Evolutionary conservation across 2,888 invertebrate species (phyloP), one percentile per base, ranked within the genome.

Genomic region (Ennomos quercinarius): DNA sequence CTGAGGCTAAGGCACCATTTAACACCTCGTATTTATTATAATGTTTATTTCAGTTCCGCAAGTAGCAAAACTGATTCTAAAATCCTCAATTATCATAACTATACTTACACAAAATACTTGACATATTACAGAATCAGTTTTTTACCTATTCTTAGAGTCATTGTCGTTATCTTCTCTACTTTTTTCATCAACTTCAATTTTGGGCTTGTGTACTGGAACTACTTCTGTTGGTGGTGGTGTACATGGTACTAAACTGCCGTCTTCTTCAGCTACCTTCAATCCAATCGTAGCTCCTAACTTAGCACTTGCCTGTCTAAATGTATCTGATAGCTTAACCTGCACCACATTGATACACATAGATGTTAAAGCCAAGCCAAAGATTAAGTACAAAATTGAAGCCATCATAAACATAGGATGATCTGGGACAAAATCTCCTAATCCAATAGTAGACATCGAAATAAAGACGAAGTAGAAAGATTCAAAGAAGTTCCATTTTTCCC

Each of bases 341-440:
- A 99, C 98, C 11, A 99, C 98, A 78, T 98, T 99, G 74, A 99
- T 97, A 85, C 98, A 98, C 98, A 99, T 99, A 69, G 99, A 98
- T 50, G 99, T 99, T 13, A 99, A 93, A 0, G 99, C 98, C 61
- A 99, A 93, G 8, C 99, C 99, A 74, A 99, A 97, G 17, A 99
- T 96, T 56, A 99, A 93, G 81, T 99, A 99, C 46, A 98, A 94
- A 74, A 98, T 98, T 39, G 98, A 97, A 55, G 96, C 94, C 93
- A 99, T 96, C 95, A 99, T 97, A 75, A 95, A 95, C 84, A 95
- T 94, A 0, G 98, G 98, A 87, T 98, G 96, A 82, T 96, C 94
- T 0, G 98, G 98, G 0, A 98, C 97, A 64, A 96, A 94, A 88
- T 99, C 98, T 2, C 98, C 98, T 72, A 99, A 97, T n/a, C 99